Base-by-base conservation (phyloP, 2,888 invertebrate species). In the Strigamia crassipes region DNA sequence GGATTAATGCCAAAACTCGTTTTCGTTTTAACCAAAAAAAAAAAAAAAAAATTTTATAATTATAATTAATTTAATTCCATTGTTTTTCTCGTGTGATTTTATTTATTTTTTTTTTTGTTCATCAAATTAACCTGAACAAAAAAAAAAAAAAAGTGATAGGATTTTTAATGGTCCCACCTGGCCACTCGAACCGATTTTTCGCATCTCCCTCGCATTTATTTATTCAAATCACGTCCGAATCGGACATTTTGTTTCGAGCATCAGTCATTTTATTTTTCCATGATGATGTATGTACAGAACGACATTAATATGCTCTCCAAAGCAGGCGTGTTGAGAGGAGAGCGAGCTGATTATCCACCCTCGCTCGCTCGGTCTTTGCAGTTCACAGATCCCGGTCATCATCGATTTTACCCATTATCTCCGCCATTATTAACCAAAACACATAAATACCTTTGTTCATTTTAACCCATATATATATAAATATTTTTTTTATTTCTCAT, bases 311-410 rank as follows among this genome's bases (percentile, higher is more conserved):
- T 15, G 13, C 73, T 73, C 73, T 73, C 73, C 27, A 73, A 66
- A 73, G 73, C 73, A n/a, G 73, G 73, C 73, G 73, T 73, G 73
- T 73, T 73, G 73, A 73, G 73, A 31, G 31, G 73, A 31, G 73
- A 27, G 73, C 31, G 73, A 73, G 73, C 73, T 73, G 73, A 73
- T 73, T 73, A 73, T 73, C 73, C 73, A 27, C 73, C 73, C 73
- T 73, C 73, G 31, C 73, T 73, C 73, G n/a, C 56, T 56, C 56
- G 38, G 0, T 38, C 18, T 73, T 73, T 73, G 73, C 73, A 73
- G 73, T 73, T 73, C 73, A 73, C 73, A 73, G 73, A 73, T 73
- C 73, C 73, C 31, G 73, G 73, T 73, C 73, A 73, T 73, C 73
- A 73, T 73, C 73, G 73, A 73, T 73, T 73, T 73, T 73, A 15